Evolutionary conservation across 2,113 vertebrate species (phyloP).

Genomic region (Cettia cetti): DNA sequence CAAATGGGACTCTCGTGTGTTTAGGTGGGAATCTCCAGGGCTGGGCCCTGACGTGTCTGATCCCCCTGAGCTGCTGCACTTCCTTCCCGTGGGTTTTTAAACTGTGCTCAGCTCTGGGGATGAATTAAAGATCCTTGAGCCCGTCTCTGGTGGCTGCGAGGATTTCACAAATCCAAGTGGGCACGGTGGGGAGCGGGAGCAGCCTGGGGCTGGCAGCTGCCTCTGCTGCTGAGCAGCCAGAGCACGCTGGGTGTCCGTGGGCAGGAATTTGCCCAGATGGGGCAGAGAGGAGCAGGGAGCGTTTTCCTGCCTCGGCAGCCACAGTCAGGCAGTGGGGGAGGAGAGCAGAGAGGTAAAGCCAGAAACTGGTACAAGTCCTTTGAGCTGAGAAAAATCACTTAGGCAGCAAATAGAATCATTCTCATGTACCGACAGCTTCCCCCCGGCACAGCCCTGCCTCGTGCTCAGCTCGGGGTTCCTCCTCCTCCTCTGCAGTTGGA

Average conservation of each 20-base stretch:
- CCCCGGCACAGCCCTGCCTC: neutral
- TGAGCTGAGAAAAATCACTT: neutral
- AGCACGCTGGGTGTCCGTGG: neutral
- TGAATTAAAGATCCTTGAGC: neutral
- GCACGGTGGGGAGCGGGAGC: neutral
- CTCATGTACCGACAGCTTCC: neutral
- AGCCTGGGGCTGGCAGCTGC: neutral
- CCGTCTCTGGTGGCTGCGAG: rapidly evolving
- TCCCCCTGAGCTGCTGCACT: rapidly evolving
- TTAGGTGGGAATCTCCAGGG: neutral
- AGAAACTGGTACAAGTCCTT: neutral
- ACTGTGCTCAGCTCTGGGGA: rapidly evolving
- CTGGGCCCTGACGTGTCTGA: neutral
- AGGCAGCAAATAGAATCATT: neutral
- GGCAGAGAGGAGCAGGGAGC: neutral
- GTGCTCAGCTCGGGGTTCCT: neutral
- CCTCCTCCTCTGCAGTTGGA: neutral
- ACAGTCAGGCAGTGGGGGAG: neutral
- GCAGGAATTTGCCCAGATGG: too few relatives aligned
- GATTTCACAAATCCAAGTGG: neutral
- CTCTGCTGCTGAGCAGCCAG: neutral
- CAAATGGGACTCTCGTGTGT: rapidly evolving
- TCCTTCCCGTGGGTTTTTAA: rapidly evolving
- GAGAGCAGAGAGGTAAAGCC: neutral
- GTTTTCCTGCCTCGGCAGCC: neutral